Base-by-base conservation (phyloP, 1,140 invertebrate genomes). In the Drosophila carrolli region DNA sequence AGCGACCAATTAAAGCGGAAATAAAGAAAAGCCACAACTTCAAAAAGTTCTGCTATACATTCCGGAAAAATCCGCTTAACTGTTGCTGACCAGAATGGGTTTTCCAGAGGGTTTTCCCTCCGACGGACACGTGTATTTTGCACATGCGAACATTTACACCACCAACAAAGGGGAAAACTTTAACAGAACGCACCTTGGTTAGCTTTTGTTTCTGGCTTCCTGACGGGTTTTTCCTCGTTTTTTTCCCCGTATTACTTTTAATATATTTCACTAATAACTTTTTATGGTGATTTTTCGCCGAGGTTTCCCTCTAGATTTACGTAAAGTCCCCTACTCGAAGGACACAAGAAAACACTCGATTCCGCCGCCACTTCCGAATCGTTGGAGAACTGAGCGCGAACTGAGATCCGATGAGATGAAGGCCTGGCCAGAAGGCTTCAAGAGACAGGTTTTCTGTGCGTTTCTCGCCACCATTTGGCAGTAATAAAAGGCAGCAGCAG, bases 381-480 rank as follows among this genome's bases (percentile, higher is more conserved):
- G 61, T 63, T 73, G 68, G 65, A 82, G 76, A 67, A 63, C 67
- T 81, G 75, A 63, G 62, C 63, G 84, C 65, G 63, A 72, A 88
- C 84, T 89, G 84, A 63, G 55, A 50, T 51, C 44, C 29, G 11
- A 37, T 16, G 38, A 41, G 70, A 50, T 41, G 68, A 41, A 38
- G 58, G 29, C 46, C 55, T 32, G 51, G 51, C 63, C 43, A 57
- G 35, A 54, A 54, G 53, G 65, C 72, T 56, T 40, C 14, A 57
- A 65, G 48, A 71, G 62, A 50, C 77, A 47, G 43, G 47, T 66
- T 75, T 56, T 16, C 59, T 23, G 51, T 58, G 68, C 37, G 68
- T 38, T 75, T 72, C 75, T 75, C 60, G 72, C 53, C 53, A 47
- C 37, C 50, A 56, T 35, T 54, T 54, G 38, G 59, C 43, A 75